These are phyloP conservation scores for Cerastis rubricosa DNA, from an alignment of 2,888 invertebrate species.

Conservation along the genomic window DNA sequence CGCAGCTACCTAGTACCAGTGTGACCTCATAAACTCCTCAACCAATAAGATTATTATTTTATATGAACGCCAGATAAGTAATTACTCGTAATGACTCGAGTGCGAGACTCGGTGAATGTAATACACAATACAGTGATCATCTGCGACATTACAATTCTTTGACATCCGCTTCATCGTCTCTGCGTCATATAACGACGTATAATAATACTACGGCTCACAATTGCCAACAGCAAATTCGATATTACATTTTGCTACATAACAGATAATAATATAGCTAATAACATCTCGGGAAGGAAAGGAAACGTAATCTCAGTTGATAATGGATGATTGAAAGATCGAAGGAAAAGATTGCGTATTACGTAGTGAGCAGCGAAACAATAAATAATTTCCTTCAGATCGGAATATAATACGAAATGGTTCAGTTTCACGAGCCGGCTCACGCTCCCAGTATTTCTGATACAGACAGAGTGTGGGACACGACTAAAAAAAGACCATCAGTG, in stretches of 20 bases:
- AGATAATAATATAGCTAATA: conserved; percentile 53
- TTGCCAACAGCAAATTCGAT: conserved; percentile 41
- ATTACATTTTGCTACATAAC: conserved; percentile 45
- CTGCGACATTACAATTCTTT: neutral
- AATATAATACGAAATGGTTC: conserved; percentile 30
- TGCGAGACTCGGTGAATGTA: neutral
- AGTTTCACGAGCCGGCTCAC: conserved; percentile 17
- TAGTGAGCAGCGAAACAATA: conserved; percentile 60
- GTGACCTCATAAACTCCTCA: neutral
- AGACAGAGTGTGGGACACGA: neutral
- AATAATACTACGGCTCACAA: neutral
- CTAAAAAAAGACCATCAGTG: neutral
- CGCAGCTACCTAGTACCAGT: neutral
- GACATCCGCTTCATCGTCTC: neutral
- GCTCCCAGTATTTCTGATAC: neutral
- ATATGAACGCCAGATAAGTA: no score
- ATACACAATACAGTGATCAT: no score
- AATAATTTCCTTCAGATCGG: conserved; percentile 52
- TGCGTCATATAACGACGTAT: neutral
- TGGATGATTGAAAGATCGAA: conserved; percentile 68
- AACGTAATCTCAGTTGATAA: conserved; percentile 67
- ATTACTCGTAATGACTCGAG: neutral
- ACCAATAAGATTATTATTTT: neutral
- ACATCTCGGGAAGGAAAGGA: conserved; percentile 54
- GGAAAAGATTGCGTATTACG: conserved; percentile 48